Evolutionary conservation across 2,797 vertebrate genomes (phyloP).

Genomic region (Hypotaenidia okinawae): DNA sequence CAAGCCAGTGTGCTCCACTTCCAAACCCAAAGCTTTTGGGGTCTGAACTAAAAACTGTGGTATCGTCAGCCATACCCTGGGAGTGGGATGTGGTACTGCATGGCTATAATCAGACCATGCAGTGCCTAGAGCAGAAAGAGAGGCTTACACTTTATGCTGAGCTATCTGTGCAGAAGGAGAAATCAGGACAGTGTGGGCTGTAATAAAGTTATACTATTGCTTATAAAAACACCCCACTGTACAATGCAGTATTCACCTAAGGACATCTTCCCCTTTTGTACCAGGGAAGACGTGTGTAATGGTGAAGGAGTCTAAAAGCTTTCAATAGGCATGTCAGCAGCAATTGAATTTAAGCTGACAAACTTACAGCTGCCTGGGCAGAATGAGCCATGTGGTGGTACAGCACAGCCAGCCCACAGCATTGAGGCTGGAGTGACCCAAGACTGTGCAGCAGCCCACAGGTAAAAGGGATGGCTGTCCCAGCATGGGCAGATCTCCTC

Average conservation of each 20-base stretch:
- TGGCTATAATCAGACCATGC: background rate
- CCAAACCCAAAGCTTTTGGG: background rate
- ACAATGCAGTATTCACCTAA: background rate
- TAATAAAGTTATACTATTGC: background rate
- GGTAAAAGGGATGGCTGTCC: background rate
- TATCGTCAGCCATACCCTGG: background rate
- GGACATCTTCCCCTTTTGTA: background rate
- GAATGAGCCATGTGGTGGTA: background rate
- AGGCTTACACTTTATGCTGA: background rate
- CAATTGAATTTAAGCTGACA: background rate
- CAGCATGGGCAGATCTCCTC: background rate
- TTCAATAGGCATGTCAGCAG: fast-evolving
- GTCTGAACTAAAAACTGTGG: background rate
- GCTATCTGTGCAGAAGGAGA: background rate
- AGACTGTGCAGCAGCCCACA: background rate
- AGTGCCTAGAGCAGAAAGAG: slow-evolving; percentile 2
- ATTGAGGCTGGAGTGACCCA: background rate
- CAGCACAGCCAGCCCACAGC: background rate
- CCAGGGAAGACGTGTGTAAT: background rate
- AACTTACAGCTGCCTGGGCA: background rate
- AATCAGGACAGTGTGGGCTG: background rate
- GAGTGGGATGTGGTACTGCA: background rate
- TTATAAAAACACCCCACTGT: background rate
- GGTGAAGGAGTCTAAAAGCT: background rate
- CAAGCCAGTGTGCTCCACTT: background rate